phyloP scores from a whole-genome alignment of 2,888 invertebrate species.

The Drosophila differens region DNA sequence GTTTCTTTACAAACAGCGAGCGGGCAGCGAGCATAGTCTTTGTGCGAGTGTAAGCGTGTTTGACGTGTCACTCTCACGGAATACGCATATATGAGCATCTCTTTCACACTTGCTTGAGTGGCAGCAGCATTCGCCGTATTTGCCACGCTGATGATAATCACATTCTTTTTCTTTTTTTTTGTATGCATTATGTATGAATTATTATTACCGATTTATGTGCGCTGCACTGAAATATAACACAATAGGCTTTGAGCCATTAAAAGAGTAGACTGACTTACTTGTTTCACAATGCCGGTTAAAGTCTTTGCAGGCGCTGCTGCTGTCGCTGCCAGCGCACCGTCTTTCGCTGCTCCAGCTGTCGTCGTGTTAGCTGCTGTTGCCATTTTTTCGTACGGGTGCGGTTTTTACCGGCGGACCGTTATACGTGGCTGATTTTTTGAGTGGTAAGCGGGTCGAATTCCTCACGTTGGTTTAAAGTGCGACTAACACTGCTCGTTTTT shows the following conservation, averaged over 20 bases:
- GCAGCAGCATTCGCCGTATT: slow-evolving; percentile 58
- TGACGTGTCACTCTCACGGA: slow-evolving; percentile 73
- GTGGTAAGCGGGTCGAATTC: slow-evolving; percentile 65
- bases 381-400: slow-evolving; percentile 75
- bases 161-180: slow-evolving; percentile 27
- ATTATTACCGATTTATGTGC: background rate
- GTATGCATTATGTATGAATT: slow-evolving; percentile 11
- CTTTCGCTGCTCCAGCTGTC: slow-evolving; percentile 82
- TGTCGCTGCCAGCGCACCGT: slow-evolving; percentile 63
- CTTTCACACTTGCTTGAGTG: slow-evolving; percentile 62
- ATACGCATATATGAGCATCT: slow-evolving; percentile 60
- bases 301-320: slow-evolving; percentile 72
- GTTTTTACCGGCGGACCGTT: slow-evolving; percentile 74
- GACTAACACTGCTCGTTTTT: slow-evolving; percentile 54
- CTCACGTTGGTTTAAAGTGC: slow-evolving; percentile 70
- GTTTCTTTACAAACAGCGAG: slow-evolving; percentile 61
- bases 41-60: slow-evolving; percentile 61
- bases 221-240: slow-evolving; percentile 1
- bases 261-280: slow-evolving; percentile 74
- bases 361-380: slow-evolving; percentile 78
- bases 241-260: background rate
- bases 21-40: slow-evolving; percentile 17
- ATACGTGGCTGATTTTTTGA: slow-evolving; percentile 51
- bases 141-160: slow-evolving; percentile 74
- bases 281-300: slow-evolving; percentile 84